These are phyloP conservation scores for Pygocentrus nattereri DNA, from an alignment of 2,797 vertebrate genomes.

Conservation along the genomic window DNA sequence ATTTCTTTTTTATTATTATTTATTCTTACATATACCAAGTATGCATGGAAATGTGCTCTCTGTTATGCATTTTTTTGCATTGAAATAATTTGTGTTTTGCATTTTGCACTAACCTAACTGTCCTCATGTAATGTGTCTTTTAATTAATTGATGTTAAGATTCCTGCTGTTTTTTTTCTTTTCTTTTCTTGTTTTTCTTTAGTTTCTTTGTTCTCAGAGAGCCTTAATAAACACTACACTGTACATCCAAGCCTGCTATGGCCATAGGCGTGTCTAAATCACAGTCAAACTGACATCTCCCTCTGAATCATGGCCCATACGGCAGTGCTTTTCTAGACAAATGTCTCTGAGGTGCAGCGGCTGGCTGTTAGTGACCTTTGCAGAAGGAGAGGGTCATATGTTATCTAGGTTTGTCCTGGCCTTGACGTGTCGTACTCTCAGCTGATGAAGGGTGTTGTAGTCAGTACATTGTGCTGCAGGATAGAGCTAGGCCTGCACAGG, in stretches of 20 bases:
- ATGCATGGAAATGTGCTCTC: too few species aligned
- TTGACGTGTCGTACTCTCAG: slow-evolving; percentile 23
- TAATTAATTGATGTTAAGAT: too few species aligned
- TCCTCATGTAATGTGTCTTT: too few species aligned
- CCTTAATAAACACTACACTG: background rate
- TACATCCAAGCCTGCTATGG: background rate
- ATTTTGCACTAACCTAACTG: too few species aligned
- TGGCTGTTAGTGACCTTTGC: slow-evolving; percentile 24
- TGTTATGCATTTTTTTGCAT: too few species aligned
- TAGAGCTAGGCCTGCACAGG: background rate
- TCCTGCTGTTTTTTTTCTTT: too few species aligned
- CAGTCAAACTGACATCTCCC: slow-evolving; percentile 1
- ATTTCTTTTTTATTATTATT: too few species aligned
- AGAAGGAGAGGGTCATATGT: slow-evolving; percentile 22
- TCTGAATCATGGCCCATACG: slow-evolving; percentile 41
- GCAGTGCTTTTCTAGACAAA: slow-evolving; percentile 10
- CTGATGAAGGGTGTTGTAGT: background rate
- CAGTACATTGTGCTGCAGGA: slow-evolving; percentile 7
- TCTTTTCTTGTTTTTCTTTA: too few species aligned
- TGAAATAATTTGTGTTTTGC: too few species aligned
- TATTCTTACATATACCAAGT: too few species aligned
- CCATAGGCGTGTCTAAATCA: slow-evolving; percentile 22
- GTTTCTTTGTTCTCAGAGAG: too few species aligned
- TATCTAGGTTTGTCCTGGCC: slow-evolving; percentile 18
- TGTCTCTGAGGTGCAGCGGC: background rate